These are phyloP conservation scores for Steinernema hermaphroditum DNA, from an alignment of 2,888 invertebrate species.

Conservation along the genomic window DNA sequence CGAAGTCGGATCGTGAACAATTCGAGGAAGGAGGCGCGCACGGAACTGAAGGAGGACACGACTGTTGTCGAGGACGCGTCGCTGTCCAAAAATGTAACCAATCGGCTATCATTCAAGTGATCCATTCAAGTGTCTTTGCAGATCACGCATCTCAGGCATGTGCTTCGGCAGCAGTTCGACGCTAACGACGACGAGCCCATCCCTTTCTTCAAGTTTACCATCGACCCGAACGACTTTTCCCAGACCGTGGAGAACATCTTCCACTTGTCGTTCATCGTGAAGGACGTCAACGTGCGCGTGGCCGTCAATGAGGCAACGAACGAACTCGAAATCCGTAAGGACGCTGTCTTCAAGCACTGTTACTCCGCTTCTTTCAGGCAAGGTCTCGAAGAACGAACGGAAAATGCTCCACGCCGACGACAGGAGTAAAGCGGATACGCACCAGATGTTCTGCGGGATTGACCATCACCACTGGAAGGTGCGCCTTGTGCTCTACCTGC, in stretches of 20 bases:
- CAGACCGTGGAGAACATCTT: background rate
- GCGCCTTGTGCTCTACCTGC: background rate
- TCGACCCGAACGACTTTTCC: background rate
- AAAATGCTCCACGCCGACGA: background rate
- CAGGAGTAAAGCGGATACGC: background rate
- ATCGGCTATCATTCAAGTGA: background rate
- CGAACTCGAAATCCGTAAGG: background rate
- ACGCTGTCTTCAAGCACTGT: background rate
- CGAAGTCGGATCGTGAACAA: background rate
- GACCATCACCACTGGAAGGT: background rate
- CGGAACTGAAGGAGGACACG: background rate
- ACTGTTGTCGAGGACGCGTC: background rate
- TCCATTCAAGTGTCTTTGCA: background rate
- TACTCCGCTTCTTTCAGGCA: background rate
- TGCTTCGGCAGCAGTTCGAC: too few species aligned
- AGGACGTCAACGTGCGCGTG: background rate
- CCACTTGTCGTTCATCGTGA: slow-evolving; percentile 4
- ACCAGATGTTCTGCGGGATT: slow-evolving; percentile 5
- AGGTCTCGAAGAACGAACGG: background rate
- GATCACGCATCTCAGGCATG: too few species aligned
- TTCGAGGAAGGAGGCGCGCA: background rate
- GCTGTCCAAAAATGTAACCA: background rate
- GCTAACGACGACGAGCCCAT: background rate
- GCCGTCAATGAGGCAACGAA: background rate
- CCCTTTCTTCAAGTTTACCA: slow-evolving; percentile 1